Conservation (phyloP, 2,113 vertebrate species). For the Anolis carolinensis region DNA sequence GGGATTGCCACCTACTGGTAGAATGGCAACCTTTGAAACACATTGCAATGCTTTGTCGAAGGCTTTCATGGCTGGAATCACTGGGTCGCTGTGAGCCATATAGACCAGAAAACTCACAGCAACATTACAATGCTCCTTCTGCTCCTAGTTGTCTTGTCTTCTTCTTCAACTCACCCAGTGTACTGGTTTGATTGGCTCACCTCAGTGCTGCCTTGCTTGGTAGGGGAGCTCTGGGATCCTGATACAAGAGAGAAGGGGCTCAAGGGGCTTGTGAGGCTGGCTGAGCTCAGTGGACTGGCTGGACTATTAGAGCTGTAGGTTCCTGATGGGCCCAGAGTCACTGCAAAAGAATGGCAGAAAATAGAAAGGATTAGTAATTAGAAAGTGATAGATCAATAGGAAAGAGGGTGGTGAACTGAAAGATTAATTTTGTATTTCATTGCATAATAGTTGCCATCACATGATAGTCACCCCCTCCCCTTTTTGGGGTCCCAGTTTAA, state of each 20-base stretch:
- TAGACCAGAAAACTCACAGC: too few relatives aligned
- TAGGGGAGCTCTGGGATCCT: constrained; percentile 89
- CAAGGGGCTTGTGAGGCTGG: constrained; percentile 94
- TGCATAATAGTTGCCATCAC: too few relatives aligned
- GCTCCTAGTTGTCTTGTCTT: not conserved
- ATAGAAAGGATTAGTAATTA: not conserved
- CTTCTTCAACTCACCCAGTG: not conserved
- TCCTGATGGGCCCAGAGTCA: constrained; percentile 80
- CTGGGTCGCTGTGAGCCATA: too few relatives aligned
- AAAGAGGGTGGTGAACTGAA: not conserved
- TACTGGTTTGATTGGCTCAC: constrained; percentile 75
- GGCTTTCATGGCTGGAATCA: too few relatives aligned
- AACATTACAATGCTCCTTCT: not conserved
- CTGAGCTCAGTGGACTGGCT: constrained; percentile 92
- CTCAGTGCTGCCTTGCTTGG: constrained; percentile 86
- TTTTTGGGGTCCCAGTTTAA: too few relatives aligned
- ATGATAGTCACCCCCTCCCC: too few relatives aligned
- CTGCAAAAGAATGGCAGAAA: constrained; percentile 65
- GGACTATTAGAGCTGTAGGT: constrained; percentile 96
- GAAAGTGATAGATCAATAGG: too few relatives aligned
- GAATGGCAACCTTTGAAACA: not conserved
- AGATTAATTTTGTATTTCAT: not conserved
- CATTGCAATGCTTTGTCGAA: too few relatives aligned
- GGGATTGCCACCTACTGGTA: not conserved
- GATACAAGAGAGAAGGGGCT: constrained; percentile 93